Evolutionary conservation across 2,888 invertebrate genomes (phyloP), one percentile per base, ranked within the genome.

Genomic region (Coleophora flavipennella): DNA sequence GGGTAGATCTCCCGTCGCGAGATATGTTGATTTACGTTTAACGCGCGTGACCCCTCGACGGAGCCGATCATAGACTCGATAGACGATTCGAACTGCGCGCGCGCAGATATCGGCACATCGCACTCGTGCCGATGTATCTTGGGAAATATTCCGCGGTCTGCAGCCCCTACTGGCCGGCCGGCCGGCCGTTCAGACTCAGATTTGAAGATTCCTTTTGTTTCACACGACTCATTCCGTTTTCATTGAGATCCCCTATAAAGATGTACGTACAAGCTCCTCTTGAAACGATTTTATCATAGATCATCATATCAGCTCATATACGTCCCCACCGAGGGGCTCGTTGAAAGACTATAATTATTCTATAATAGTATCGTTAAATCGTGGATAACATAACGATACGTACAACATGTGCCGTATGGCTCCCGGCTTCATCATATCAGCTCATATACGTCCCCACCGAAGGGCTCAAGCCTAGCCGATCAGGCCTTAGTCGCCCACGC

Each of bases 11-110:
- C 83, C 80, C 79, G 80, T 76, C 74, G 83, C 60, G 80, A 80
- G 83, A 83, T 83, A 83, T 81, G 83, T 83, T 83, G 84, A 83
- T 84, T 84, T 84, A 84, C 83, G 83, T 80, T 81, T 74, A 80
- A 73, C 77, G 79, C 78, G 78, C 84, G 78, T 83, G 84, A 84
- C 84, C 83, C 62, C 73, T 76, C 73, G 71, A 65, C 75, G 66
- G 63, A 72, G 68, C 71, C 79, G 83, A 81, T 83, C 80, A 80
- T 80, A 79, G 78, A 69, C 54, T 74, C 76, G 83, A 83, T 83
- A 83, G 79, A 78, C 77, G 79, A 81, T 79, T 77, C 75, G 67
- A 67, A 76, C 74, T 73, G 20, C 69, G 75, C 74, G 72, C 71
- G 62, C 62, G 56, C 48, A 71, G 77, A 76, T 81, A 83, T 83